Percentiles rank a stretch among this genome's conserved stretches.
Evolutionary conservation across 2,113 vertebrate species (phyloP).

Genomic region (Catharus bicknelli): DNA sequence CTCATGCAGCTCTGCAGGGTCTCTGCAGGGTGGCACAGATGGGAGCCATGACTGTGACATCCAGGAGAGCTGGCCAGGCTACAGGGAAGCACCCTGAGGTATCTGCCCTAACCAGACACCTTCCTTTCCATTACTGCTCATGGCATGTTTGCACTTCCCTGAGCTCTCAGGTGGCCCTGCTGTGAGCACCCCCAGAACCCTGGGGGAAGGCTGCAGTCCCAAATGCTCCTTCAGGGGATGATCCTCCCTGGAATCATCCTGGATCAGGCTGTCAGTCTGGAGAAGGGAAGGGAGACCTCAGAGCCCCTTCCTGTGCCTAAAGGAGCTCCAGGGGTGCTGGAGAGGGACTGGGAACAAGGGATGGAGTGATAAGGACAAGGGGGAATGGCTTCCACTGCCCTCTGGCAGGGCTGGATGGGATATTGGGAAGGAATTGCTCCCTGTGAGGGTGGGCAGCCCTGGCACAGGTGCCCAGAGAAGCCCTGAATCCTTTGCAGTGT

Average conservation of each 20-base stretch:
- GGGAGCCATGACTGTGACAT: not conserved
- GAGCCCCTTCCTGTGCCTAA: not conserved
- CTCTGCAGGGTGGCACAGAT: not conserved
- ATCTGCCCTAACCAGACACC: not conserved
- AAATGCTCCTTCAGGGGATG: not conserved
- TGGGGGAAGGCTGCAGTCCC: not conserved
- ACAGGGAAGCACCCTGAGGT: not conserved
- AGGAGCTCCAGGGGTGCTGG: not conserved
- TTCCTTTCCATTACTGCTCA: not conserved
- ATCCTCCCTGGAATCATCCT: no score
- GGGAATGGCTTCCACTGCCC: not conserved
- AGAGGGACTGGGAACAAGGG: not conserved
- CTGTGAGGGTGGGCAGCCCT: not conserved
- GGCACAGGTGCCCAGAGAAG: not conserved
- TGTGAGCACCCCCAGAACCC: not conserved
- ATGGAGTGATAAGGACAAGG: not conserved
- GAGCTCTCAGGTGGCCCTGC: not conserved
- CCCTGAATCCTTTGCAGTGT: not conserved
- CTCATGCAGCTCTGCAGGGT: not conserved
- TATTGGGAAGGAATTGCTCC: not conserved
- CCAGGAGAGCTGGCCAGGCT: not conserved
- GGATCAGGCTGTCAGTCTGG: not conserved
- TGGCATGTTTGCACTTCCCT: not conserved
- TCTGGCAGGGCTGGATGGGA: no score
- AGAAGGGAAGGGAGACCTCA: not conserved